Base-by-base conservation (phyloP, 2,888 invertebrate genomes). In the Acronicta psi region DNA sequence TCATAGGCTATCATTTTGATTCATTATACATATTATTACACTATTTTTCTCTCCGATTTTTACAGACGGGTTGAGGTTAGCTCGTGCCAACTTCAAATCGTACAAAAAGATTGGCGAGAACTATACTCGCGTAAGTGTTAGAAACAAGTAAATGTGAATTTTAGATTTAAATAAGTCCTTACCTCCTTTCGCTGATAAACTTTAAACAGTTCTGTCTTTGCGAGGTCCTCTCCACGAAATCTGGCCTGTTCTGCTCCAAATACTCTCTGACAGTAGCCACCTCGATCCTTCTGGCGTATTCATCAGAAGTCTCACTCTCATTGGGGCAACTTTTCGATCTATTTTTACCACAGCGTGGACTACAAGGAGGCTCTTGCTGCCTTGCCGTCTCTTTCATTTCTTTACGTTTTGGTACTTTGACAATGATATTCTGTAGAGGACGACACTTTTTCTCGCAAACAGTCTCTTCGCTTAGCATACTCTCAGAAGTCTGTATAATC, bases 231-330 rank as follows among this genome's bases (percentile, higher is more conserved):
- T 89, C 85, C 3, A 97, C 93, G 84, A 97, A 97, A 61, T 96
- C 95, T 0, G 97, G 97, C 31, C 96, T 95, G 73, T 97, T 96
- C 65, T 86, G 94, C 69, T 95, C 94, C 76, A 98, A 94, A 82
- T 96, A 96, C 58, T 97, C 97, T 94, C 97, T 92, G 23, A 96
- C 94, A 7, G 95, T 91, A 8, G 91, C 84, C 18, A 84, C 83
- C 41, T 87, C 86, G 13, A 84, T 70, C 55, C 75, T 88, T 49
- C 75, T 87, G 5, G 79, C 49, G 34, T 83, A 77, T 20, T 91
- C 87, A 31, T 92, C 90, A 52, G 87, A 84, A 63, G 91, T 89
- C 31, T 88, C 90, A 56, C 85, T 88, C 16, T 91, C 91, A 56
- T 87, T 88, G 0, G 91, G 90, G 50, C 84, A 77, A 79, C 91